Evolutionary conservation across 2,797 vertebrate species (phyloP).

Genomic region (Amblyopsis hoosieri): DNA sequence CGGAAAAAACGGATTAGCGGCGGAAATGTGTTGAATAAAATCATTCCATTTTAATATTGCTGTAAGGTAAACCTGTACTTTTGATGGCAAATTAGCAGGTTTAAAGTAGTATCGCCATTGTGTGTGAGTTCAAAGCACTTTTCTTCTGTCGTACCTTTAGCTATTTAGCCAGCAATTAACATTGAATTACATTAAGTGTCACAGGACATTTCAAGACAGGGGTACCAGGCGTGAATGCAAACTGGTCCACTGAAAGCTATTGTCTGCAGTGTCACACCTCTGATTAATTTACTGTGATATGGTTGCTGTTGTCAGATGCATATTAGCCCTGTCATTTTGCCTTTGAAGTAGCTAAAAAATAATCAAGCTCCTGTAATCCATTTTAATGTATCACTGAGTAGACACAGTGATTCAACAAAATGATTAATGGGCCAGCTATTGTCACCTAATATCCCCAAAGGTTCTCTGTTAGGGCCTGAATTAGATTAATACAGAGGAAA

Average conservation of each 20-base stretch:
- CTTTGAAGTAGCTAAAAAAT: conserved; percentile 64
- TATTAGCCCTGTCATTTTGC: conserved; percentile 57
- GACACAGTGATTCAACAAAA: conserved; percentile 46
- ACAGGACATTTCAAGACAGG: conserved; percentile 41
- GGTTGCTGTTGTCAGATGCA: conserved; percentile 55
- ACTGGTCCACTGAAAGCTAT: conserved; percentile 61
- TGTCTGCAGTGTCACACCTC: conserved; percentile 67
- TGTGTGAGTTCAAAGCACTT: background rate
- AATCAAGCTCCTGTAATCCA: conserved; percentile 66
- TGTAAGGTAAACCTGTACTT: too few relatives aligned
- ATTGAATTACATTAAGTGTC: conserved; percentile 1
- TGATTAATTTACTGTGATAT: conserved; percentile 74
- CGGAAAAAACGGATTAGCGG: too few relatives aligned
- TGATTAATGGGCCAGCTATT: conserved; percentile 55
- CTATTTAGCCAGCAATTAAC: too few relatives aligned
- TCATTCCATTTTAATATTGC: too few relatives aligned
- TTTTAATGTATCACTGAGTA: conserved; percentile 64
- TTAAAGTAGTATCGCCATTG: background rate
- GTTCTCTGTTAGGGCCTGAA: conserved; percentile 16
- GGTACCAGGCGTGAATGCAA: conserved; percentile 69
- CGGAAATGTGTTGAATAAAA: too few relatives aligned
- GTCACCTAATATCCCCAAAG: conserved; percentile 40
- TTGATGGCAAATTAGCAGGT: too few relatives aligned
- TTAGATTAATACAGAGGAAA: conserved; percentile 57
- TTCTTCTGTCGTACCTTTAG: background rate